phyloP scores from a whole-genome alignment of 2,113 vertebrate species.

The Dicrurus megarhynchus region DNA sequence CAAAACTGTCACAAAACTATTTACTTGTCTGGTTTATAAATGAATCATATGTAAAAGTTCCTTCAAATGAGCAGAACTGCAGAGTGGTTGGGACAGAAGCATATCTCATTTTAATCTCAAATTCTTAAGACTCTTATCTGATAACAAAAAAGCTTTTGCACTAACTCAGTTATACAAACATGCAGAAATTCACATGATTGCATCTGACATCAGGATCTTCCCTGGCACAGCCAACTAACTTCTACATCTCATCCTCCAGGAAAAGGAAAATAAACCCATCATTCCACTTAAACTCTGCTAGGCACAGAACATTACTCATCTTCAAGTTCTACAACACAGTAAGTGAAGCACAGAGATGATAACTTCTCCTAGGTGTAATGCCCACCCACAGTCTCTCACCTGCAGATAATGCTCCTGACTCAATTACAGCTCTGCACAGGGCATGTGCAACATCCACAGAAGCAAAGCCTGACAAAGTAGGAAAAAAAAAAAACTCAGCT shows the following conservation, averaged over 20 bases:
- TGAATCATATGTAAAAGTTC: background rate
- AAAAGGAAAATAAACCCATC: background rate
- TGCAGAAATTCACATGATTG: background rate
- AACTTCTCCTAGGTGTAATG: background rate
- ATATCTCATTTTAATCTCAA: background rate
- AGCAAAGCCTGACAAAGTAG: background rate
- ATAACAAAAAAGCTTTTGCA: conserved; percentile 1
- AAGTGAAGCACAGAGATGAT: background rate
- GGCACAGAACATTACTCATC: background rate
- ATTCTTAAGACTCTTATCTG: background rate
- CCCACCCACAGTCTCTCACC: background rate
- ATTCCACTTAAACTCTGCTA: background rate
- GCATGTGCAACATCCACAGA: background rate
- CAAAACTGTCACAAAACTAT: background rate
- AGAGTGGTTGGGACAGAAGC: background rate
- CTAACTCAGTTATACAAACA: background rate
- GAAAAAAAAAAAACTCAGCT: background rate
- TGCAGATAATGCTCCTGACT: background rate
- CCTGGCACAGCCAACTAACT: background rate
- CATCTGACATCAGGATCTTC: background rate
- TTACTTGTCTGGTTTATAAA: background rate
- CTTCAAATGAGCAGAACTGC: background rate
- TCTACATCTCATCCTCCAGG: background rate
- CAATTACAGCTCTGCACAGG: background rate
- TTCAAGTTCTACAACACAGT: background rate